Evolutionary conservation across 2,797 vertebrate species (phyloP).

Genomic region (Falco columbarius): DNA sequence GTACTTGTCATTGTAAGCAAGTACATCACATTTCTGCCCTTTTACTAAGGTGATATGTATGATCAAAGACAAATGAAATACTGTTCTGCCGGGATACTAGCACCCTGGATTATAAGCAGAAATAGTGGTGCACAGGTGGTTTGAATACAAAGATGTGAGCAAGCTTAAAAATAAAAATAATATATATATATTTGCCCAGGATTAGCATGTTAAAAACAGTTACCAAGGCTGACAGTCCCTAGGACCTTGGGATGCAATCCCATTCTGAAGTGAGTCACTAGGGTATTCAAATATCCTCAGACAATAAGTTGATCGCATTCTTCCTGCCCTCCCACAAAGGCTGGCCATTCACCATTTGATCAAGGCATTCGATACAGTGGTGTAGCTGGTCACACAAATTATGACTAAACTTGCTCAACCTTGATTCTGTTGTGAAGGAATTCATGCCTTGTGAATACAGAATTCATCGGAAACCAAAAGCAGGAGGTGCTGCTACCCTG

Average conservation of each 20-base stretch:
- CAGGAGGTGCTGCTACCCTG: not conserved
- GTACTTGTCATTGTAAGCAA: not conserved
- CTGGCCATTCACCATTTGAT: not conserved
- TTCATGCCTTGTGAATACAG: not conserved
- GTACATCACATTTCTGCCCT: not conserved
- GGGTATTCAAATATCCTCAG: not conserved
- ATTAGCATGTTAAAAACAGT: not conserved
- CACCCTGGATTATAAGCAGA: not conserved
- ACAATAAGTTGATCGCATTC: not conserved
- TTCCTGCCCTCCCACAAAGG: not conserved
- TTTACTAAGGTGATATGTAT: not conserved
- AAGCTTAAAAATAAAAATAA: not conserved
- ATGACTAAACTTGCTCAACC: not conserved
- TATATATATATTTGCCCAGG: not conserved
- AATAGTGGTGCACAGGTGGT: not conserved
- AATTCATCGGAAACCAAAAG: not conserved
- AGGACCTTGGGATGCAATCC: not conserved
- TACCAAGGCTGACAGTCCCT: not conserved
- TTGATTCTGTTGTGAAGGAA: not conserved
- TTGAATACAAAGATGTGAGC: not conserved
- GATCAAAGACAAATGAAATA: not conserved
- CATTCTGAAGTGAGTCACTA: not conserved
- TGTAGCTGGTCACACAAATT: not conserved
- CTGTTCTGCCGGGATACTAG: not conserved
- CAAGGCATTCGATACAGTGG: accelerated